Conservation (phyloP, 2,113 vertebrate species). For the Lasiurus cinereus region DNA sequence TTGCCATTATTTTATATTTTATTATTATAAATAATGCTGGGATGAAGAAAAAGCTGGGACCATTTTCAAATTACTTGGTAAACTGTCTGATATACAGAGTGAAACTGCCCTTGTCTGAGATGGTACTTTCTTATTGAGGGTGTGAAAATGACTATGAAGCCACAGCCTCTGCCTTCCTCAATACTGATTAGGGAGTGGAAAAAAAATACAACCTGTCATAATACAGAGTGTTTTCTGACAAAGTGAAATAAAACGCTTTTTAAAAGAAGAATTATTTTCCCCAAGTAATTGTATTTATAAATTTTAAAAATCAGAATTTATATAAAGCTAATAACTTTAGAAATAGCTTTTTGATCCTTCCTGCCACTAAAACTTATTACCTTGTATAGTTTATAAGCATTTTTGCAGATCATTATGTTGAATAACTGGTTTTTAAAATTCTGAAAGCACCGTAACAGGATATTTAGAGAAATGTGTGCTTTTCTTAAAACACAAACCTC, state of each 20-base stretch:
- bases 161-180: accelerated
- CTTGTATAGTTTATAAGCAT: constrained; percentile 8
- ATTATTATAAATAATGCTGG: constrained; percentile 2
- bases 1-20: neutral
- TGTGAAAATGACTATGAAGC: neutral
- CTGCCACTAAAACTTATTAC: constrained; percentile 54
- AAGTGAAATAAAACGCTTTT: neutral
- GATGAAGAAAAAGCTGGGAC: neutral
- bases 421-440: constrained; percentile 72
- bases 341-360: constrained; percentile 46
- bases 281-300: constrained; percentile 49
- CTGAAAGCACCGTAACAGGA: neutral
- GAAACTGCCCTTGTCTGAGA: neutral
- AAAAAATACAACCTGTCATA: neutral
- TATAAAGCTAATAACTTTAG: constrained; percentile 52
- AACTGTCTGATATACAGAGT: neutral
- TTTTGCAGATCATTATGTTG: constrained; percentile 67
- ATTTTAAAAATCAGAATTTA: constrained; percentile 47
- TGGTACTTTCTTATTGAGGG: neutral
- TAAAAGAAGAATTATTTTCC: neutral
- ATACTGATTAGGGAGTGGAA: neutral
- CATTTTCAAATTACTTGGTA: neutral
- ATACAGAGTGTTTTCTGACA: neutral
- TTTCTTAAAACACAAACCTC: constrained; percentile 27
- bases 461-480: constrained; percentile 63